Evolutionary conservation across 2,797 vertebrate species (phyloP).

Genomic region (Okamejei kenojei): DNA sequence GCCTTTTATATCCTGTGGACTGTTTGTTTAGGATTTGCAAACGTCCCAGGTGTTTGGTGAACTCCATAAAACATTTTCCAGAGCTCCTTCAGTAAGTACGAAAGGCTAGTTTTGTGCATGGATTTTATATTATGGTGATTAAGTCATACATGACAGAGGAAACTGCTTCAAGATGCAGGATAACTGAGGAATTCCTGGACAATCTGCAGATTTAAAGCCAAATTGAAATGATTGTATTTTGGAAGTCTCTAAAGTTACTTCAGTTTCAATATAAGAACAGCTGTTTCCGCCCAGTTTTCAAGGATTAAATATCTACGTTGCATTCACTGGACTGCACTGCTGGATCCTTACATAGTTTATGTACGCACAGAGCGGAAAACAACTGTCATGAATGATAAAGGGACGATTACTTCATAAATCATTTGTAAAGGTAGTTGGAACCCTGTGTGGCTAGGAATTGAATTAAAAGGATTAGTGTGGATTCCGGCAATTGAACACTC

Average conservation of each 20-base stretch:
- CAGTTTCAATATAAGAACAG: neutral
- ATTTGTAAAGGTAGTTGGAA: neutral
- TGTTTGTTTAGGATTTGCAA: neutral
- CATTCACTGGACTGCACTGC: neutral
- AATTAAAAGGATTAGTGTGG: slow-evolving; percentile 4
- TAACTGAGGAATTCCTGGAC: neutral
- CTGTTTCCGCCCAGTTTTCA: neutral
- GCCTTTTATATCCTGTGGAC: neutral
- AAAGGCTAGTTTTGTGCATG: neutral
- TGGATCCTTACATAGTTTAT: neutral
- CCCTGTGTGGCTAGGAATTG: neutral
- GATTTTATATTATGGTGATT: neutral
- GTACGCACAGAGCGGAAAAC: neutral
- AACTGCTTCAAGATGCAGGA: neutral
- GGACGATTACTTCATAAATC: neutral
- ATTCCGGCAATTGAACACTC: neutral
- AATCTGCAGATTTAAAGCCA: neutral
- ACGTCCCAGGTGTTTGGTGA: neutral
- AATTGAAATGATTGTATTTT: neutral
- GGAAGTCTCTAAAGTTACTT: neutral
- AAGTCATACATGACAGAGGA: neutral
- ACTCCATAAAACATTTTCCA: neutral
- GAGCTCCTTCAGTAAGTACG: neutral
- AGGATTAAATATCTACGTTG: neutral
- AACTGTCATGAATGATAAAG: neutral